Conservation (phyloP, 1,140 invertebrate species). For the Caenorhabditis inopinata region DNA sequence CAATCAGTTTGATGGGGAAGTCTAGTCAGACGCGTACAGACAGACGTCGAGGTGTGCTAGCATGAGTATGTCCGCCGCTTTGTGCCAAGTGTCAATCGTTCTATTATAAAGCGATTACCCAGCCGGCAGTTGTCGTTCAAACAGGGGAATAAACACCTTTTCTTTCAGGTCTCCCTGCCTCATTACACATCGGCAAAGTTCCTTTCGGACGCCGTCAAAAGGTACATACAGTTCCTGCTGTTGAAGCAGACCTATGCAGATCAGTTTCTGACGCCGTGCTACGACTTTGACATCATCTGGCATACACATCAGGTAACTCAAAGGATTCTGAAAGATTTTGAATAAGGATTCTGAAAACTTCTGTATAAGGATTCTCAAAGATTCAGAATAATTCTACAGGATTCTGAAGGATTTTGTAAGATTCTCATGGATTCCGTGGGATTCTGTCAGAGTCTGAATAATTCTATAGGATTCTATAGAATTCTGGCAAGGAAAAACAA, state of each 20-base stretch:
- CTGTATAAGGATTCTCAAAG: too few relatives aligned
- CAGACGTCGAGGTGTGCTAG: neutral
- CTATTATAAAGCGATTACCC: constrained; percentile 55
- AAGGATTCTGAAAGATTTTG: neutral
- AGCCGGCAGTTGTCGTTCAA: neutral
- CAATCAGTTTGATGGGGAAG: constrained; percentile 21
- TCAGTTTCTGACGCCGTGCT: constrained; percentile 69
- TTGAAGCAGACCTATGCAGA: constrained; percentile 67
- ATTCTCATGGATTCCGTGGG: too few relatives aligned
- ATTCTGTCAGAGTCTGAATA: too few relatives aligned
- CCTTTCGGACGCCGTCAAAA: constrained; percentile 66
- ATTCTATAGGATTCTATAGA: too few relatives aligned
- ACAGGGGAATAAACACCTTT: constrained; percentile 31
- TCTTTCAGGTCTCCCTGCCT: constrained; percentile 68
- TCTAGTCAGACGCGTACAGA: neutral
- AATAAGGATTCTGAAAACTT: too few relatives aligned
- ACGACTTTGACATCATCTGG: constrained; percentile 70
- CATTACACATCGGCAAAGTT: constrained; percentile 68
- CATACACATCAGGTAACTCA: constrained; percentile 67
- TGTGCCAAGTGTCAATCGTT: constrained; percentile 29
- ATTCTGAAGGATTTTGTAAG: too few relatives aligned
- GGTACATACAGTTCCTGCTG: constrained; percentile 69
- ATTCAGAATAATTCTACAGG: too few relatives aligned
- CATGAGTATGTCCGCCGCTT: neutral
- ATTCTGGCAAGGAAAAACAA: too few relatives aligned